These are phyloP conservation scores for Apamea crenata DNA, from an alignment of 2,888 invertebrate genomes.

Conservation along the genomic window DNA sequence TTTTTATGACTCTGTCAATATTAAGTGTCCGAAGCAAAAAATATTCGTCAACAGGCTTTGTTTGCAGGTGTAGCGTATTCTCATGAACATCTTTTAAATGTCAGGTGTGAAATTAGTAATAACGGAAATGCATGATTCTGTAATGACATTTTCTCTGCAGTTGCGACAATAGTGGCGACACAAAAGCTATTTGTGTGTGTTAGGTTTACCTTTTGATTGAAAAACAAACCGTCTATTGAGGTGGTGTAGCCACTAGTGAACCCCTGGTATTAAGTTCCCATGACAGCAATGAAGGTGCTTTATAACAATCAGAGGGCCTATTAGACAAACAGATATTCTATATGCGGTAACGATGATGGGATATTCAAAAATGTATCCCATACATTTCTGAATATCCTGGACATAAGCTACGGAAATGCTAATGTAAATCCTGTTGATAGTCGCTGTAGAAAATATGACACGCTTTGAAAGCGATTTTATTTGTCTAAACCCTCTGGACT, in stretches of 20 bases:
- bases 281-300: slow-evolving; percentile 1
- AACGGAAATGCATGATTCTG: slow-evolving; percentile 67
- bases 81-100: slow-evolving; percentile 72
- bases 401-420: background rate
- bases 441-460: background rate
- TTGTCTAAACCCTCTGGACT: no score
- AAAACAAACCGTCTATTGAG: slow-evolving; percentile 46
- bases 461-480: background rate
- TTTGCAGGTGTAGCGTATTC: slow-evolving; percentile 80
- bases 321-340: background rate
- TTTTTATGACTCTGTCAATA: slow-evolving; percentile 81
- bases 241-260: slow-evolving; percentile 5
- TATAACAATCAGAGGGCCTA: background rate
- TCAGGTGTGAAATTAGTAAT: slow-evolving; percentile 80
- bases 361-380: background rate
- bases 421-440: background rate
- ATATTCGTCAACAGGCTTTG: slow-evolving; percentile 77
- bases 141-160: slow-evolving; percentile 35
- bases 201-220: slow-evolving; percentile 35
- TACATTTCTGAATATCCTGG: no score
- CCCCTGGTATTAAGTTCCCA: slow-evolving; percentile 23
- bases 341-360: no score
- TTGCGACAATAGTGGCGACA: slow-evolving; percentile 38
- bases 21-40: slow-evolving; percentile 76
- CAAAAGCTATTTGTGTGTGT: slow-evolving; percentile 33